Percentiles rank a stretch among this genome's conserved stretches.
phyloP scores from a whole-genome alignment of 2,797 vertebrate species.

The Propithecus deckenii region DNA sequence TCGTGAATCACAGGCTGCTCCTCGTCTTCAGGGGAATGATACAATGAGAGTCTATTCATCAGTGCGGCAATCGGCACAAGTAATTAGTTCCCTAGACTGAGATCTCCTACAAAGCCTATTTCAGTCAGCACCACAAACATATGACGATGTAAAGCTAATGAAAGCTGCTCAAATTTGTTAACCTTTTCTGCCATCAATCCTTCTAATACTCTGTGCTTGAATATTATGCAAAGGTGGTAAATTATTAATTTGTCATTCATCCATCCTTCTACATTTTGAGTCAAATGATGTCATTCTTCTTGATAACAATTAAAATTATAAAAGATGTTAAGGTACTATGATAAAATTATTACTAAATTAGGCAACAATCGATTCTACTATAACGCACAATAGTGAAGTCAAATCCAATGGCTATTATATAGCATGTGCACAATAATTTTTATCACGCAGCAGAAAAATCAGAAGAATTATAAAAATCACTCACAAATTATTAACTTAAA shows the following conservation, averaged over 20 bases:
- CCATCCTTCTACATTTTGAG: conserved; percentile 87
- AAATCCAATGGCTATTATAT: conserved; percentile 63
- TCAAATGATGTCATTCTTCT: conserved; percentile 90
- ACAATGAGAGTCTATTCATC: conserved; percentile 96
- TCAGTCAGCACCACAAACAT: conserved; percentile 88
- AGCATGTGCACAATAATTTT: conserved; percentile 28
- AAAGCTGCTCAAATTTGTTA: conserved; percentile 90
- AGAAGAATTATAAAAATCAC: conserved; percentile 27
- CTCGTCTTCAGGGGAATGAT: conserved; percentile 89
- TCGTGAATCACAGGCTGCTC: conserved; percentile 89
- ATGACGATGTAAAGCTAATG: conserved; percentile 89
- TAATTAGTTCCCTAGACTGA: conserved; percentile 95
- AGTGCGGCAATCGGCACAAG: conserved; percentile 90
- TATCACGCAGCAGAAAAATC: conserved; percentile 46
- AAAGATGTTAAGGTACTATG: conserved; percentile 76
- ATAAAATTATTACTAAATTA: conserved; percentile 81
- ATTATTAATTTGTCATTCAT: conserved; percentile 96
- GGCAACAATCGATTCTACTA: conserved; percentile 53
- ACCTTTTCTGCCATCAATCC: conserved; percentile 88
- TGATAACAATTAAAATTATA: conserved; percentile 94
- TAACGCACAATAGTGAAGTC: conserved; percentile 47
- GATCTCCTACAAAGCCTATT: conserved; percentile 91
- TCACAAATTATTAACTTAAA: conserved; percentile 56
- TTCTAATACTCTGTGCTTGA: conserved; percentile 81
- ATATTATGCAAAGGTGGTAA: conserved; percentile 93